Percentiles rank a stretch among this genome's conserved stretches.
These are phyloP conservation scores for Laterallus jamaicensis DNA, from an alignment of 2,113 vertebrate genomes.

Conservation along the genomic window DNA sequence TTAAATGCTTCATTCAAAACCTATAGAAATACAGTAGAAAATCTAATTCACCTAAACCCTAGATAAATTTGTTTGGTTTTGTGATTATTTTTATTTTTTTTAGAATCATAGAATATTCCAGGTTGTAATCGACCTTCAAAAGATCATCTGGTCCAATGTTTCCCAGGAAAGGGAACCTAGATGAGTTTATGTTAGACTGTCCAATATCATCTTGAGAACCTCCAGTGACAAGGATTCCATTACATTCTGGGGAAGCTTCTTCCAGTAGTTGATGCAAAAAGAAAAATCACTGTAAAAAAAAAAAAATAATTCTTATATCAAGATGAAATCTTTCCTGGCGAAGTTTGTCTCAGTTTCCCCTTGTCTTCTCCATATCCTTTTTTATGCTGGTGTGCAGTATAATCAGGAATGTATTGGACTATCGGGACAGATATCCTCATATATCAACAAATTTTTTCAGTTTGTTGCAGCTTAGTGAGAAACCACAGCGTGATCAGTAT, in stretches of 20 bases:
- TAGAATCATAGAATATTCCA: background rate
- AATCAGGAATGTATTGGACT: background rate
- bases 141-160: background rate
- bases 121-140: background rate
- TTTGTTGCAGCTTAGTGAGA: background rate
- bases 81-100: background rate
- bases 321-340: background rate
- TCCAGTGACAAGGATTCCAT: background rate
- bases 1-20: background rate
- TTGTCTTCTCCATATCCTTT: background rate
- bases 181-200: background rate
- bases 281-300: background rate
- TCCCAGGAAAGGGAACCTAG: background rate
- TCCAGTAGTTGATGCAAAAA: background rate
- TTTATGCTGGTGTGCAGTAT: background rate
- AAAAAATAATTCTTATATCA: background rate
- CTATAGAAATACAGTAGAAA: background rate
- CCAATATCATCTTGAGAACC: background rate
- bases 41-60: background rate
- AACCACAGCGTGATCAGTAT: background rate
- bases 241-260: background rate
- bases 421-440: background rate
- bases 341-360: background rate
- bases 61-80: background rate
- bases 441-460: rapidly evolving